phyloP scores from a whole-genome alignment of 2,797 vertebrate genomes.

The Lindbergichthys nudifrons region DNA sequence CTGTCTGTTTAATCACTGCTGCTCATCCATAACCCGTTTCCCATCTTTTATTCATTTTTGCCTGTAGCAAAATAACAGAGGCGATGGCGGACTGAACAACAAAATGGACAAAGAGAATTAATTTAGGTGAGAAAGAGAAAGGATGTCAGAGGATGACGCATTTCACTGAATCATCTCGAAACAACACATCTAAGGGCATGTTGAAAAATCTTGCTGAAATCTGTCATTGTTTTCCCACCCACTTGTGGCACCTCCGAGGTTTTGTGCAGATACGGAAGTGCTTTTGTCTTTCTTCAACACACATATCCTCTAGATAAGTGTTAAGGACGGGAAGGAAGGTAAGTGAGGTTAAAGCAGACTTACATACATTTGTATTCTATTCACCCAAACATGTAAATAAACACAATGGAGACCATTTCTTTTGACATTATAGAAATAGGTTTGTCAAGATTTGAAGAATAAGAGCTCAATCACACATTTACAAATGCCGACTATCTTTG shows the following conservation, averaged over 20 bases:
- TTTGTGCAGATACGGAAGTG: conserved; percentile 7
- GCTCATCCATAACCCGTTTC: conserved; percentile 42
- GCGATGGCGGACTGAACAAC: conserved; percentile 28
- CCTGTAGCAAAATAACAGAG: conserved; percentile 37
- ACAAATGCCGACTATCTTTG: too few species aligned
- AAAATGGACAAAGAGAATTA: conserved; percentile 46
- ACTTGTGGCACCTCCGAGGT: conserved; percentile 45
- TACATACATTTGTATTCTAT: conserved; percentile 61
- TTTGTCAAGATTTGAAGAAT: conserved; percentile 39
- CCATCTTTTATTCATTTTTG: conserved; percentile 62
- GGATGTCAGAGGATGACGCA: conserved; percentile 5
- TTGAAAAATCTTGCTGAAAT: conserved; percentile 19
- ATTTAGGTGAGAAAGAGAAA: conserved; percentile 17
- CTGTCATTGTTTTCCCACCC: conserved; percentile 24
- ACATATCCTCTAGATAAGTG: conserved; percentile 55
- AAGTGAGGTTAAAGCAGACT: conserved; percentile 36
- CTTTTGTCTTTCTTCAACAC: conserved; percentile 54
- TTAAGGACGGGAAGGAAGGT: conserved; percentile 25
- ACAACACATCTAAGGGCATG: conserved; percentile 22
- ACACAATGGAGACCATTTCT: background rate
- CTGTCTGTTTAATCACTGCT: conserved; percentile 52
- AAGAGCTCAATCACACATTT: too few species aligned
- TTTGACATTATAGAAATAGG: conserved; percentile 22
- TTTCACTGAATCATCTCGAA: conserved; percentile 28
- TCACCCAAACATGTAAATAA: conserved; percentile 42